phyloP scores from a whole-genome alignment of 2,888 invertebrate genomes.

The Sarcophaga carnaria region DNA sequence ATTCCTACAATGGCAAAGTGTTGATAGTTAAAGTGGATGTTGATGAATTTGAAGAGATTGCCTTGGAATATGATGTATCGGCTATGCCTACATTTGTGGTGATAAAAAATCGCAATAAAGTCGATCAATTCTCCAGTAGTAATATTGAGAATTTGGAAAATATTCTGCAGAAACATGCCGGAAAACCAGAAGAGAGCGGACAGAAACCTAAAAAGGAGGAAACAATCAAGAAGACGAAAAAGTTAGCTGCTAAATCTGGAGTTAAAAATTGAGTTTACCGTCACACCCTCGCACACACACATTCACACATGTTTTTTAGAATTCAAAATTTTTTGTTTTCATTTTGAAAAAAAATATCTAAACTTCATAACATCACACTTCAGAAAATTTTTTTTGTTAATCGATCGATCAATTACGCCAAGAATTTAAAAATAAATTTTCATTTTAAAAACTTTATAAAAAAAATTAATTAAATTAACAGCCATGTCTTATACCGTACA shows the following conservation, averaged over 20 bases:
- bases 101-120: constrained; percentile 86
- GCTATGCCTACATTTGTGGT: constrained; percentile 96
- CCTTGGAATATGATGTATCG: constrained; percentile 88
- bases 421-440: neutral
- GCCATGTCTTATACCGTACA: constrained; percentile 79
- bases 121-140: constrained; percentile 90
- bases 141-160: constrained; percentile 88
- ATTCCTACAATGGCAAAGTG: constrained; percentile 83
- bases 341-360: constrained; percentile 18
- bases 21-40: constrained; percentile 89
- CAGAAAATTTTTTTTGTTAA: neutral
- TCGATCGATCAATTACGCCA: neutral
- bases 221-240: neutral
- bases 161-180: constrained; percentile 84
- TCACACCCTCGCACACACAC: neutral
- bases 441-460: constrained; percentile 4
- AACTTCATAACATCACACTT: neutral
- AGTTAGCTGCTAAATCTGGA: neutral
- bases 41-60: constrained; percentile 92
- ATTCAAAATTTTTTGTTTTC: no score
- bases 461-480: neutral
- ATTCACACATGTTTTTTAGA: no score
- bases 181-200: constrained; percentile 38
- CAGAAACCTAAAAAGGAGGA: neutral
- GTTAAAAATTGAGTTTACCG: neutral